These are phyloP conservation scores for Huso huso DNA, from an alignment of 2,797 vertebrate genomes.

Conservation along the genomic window DNA sequence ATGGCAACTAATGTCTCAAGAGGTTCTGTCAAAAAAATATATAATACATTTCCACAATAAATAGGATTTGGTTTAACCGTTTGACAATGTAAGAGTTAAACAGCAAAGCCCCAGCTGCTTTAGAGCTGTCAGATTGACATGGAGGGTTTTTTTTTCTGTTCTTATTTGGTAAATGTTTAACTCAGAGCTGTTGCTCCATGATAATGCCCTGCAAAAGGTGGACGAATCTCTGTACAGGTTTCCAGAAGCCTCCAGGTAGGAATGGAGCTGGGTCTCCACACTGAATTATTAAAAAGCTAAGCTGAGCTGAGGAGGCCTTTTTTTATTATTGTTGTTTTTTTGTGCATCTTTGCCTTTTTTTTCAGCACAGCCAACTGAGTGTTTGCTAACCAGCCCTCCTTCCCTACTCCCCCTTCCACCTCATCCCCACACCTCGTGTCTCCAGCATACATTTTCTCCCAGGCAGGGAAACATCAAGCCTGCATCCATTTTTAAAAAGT, in stretches of 20 bases:
- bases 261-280: conserved; percentile 9
- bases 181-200: neutral
- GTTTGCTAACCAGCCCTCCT: neutral
- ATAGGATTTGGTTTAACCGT: no score
- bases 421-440: neutral
- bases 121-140: neutral
- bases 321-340: neutral
- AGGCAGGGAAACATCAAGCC: conserved; percentile 8
- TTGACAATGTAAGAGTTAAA: neutral
- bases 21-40: no score
- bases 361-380: neutral
- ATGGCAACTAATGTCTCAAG: no score
- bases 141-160: conserved; percentile 2
- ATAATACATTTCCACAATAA: no score
- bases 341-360: neutral
- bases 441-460: neutral
- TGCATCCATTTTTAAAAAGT: conserved; percentile 17
- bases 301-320: conserved; percentile 14
- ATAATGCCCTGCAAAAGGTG: neutral
- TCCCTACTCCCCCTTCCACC: neutral
- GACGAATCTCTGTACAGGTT: neutral
- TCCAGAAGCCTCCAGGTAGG: conserved; percentile 9
- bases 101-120: neutral
- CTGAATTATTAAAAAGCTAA: conserved; percentile 27
- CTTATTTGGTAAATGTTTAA: neutral